A percentile compares a stretch with the other conserved stretches of the same genome.
phyloP scores from a whole-genome alignment of 2,797 vertebrate species.

The Synaphobranchus kaupii region DNA sequence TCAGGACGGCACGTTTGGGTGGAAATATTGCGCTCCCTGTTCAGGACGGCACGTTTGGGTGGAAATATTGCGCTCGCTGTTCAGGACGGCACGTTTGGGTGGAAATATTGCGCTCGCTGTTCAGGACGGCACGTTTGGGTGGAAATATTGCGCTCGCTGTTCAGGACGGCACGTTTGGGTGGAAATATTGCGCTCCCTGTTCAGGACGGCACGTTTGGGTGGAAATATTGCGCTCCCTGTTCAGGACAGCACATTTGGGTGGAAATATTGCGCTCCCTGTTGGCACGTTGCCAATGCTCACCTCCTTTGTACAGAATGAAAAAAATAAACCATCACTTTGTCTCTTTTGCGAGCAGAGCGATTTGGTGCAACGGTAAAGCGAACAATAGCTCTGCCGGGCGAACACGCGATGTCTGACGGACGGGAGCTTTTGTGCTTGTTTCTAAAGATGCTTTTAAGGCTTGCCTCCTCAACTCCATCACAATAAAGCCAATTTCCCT shows the following conservation, averaged over 20 bases:
- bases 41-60: background rate
- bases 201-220: background rate
- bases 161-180: background rate
- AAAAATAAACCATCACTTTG: background rate
- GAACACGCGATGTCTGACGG: background rate
- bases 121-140: background rate
- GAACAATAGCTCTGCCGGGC: slow-evolving; percentile 16
- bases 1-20: background rate
- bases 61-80: no score
- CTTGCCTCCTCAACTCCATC: background rate
- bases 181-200: background rate
- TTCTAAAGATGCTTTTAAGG: background rate
- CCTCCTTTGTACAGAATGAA: background rate
- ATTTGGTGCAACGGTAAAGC: slow-evolving; percentile 7
- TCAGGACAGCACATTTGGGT: background rate
- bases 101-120: background rate
- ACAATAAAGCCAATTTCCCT: slow-evolving; percentile 8
- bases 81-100: background rate
- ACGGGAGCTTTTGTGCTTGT: slow-evolving; percentile 6
- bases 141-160: no score
- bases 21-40: background rate
- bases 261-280: background rate
- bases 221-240: no score
- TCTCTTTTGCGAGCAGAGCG: background rate
- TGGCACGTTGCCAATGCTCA: background rate